Evolutionary conservation across 2,797 vertebrate species (phyloP).

Genomic region (Phataginus tetradactyla): DNA sequence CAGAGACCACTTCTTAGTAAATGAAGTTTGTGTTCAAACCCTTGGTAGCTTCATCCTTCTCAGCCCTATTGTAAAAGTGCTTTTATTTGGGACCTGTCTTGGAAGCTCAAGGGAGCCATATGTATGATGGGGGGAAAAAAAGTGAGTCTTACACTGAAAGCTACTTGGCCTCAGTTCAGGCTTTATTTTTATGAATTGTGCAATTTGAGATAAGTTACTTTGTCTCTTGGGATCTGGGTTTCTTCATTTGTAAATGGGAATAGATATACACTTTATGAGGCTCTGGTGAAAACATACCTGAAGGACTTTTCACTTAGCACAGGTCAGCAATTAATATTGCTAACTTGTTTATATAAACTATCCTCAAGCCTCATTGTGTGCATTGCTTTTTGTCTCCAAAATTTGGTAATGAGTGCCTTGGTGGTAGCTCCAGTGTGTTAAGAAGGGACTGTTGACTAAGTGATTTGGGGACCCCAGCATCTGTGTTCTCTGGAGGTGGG

Average conservation of each 20-base stretch:
- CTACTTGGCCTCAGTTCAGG: not conserved
- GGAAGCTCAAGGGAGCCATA: not conserved
- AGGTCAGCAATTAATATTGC: not conserved
- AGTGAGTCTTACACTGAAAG: not conserved
- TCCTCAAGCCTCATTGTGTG: not conserved
- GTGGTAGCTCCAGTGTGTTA: not conserved
- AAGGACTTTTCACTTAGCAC: not conserved
- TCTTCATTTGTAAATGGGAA: not conserved
- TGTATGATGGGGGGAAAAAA: not conserved
- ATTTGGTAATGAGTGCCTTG: not conserved
- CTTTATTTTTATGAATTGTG: not conserved
- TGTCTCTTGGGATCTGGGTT: not conserved
- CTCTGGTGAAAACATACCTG: not conserved
- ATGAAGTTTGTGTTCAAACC: not conserved
- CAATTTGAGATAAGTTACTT: not conserved
- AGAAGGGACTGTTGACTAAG: not conserved
- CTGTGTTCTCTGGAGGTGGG: not conserved
- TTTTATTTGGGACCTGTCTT: constrained; percentile 5
- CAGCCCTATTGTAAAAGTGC: not conserved
- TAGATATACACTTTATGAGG: not conserved
- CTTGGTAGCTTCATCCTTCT: not conserved
- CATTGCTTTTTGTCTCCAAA: not conserved
- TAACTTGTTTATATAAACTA: not conserved
- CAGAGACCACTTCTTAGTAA: constrained; percentile 44
- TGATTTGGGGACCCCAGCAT: not conserved